These are phyloP conservation scores for Diaphora mendica DNA, from an alignment of 2,888 invertebrate genomes.

Conservation along the genomic window DNA sequence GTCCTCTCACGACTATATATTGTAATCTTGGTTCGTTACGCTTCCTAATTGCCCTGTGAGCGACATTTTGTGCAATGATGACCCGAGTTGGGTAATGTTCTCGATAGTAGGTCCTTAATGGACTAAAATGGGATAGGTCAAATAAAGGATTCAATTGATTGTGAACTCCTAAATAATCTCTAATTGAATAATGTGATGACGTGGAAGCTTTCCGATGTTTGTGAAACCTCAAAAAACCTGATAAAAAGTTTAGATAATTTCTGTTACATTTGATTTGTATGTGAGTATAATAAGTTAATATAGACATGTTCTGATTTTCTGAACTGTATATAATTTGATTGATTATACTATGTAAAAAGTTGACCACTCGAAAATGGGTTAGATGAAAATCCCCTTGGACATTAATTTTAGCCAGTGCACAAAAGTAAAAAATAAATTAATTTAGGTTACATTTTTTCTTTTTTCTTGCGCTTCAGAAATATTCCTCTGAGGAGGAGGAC, in stretches of 20 bases:
- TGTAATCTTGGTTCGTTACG: slow-evolving; percentile 30
- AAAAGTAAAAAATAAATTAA: too few species aligned
- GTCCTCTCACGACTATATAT: slow-evolving; percentile 21
- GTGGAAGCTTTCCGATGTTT: background rate
- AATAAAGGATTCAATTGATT: slow-evolving; percentile 7
- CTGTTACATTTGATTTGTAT: too few species aligned
- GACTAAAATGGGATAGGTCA: background rate
- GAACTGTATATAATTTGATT: too few species aligned
- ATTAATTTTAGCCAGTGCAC: too few species aligned
- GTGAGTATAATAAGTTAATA: too few species aligned
- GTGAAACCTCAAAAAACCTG: background rate
- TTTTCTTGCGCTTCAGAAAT: too few species aligned
- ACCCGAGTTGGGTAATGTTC: slow-evolving; percentile 6
- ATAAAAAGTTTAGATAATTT: background rate
- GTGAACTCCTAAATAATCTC: background rate
- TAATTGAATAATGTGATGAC: background rate
- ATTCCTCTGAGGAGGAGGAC: too few species aligned
- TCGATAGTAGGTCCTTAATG: slow-evolving; percentile 7
- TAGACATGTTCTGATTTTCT: too few species aligned
- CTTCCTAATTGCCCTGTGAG: slow-evolving; percentile 31
- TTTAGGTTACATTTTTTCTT: too few species aligned
- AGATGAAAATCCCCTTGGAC: too few species aligned
- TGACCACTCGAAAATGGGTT: too few species aligned
- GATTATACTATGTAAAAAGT: too few species aligned
- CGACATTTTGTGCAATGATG: slow-evolving; percentile 7